Evolutionary conservation across 2,797 vertebrate genomes (phyloP), one percentile per base, ranked within the genome.

Genomic region (Dallia pectoralis): DNA sequence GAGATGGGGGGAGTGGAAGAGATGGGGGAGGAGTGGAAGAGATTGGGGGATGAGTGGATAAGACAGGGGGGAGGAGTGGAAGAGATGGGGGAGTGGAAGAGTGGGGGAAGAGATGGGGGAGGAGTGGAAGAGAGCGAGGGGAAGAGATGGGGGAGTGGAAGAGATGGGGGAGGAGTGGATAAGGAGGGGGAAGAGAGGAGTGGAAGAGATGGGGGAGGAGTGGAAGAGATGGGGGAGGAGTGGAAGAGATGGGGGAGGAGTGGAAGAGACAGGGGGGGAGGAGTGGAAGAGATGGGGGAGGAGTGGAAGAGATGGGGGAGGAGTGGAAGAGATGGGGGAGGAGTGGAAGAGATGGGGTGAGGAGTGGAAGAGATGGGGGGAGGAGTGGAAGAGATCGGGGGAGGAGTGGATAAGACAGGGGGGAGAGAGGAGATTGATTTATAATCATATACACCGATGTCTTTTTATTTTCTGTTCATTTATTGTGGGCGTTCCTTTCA

Each of bases 401-500:
- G 67, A 74, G 62, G n/a, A 62, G 30, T 61, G 36, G 70, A 18
- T 70, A 29, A 29, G 25, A 77, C 27, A 73, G 36, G 15, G 12
- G 53, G 75, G 16, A 66, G 61, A 25, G 61, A 36, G 63, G 67
- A 81, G 70, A 78, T 78, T 85, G 81, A 80, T 74, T 73, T 83
- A 73, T 85, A 81, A 79, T 73, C 51, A 51, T 62, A 51, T n/a
- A 32, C 22, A 80, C 81, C 67, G 73, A 88, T 76, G 48, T 75
- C 80, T 76, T 84, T 82, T 18, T 61, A 79, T 82, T 86, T 83
- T 87, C 81, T 71, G 82, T 87, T 88, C 82, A 77, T 81, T 84
- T 76, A 1, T 84, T 87, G 84, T 78, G 82, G 82, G 69, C 83
- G 84, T 85, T 84, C 87, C 78, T 83, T n/a, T n/a, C n/a, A n/a